Conservation (phyloP, 2,113 vertebrate genomes). For the Glaucomys volans region DNA sequence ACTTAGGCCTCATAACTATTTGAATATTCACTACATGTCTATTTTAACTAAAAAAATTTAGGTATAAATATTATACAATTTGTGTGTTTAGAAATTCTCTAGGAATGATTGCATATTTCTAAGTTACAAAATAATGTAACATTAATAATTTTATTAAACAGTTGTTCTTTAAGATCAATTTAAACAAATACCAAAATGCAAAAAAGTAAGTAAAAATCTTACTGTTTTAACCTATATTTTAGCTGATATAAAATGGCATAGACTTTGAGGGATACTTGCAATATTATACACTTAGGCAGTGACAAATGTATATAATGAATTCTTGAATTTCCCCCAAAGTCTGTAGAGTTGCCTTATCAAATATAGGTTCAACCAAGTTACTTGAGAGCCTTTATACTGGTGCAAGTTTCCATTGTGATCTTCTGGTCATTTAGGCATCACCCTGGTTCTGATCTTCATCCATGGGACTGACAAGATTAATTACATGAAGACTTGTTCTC, state of each 20-base stretch:
- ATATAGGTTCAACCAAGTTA: background rate
- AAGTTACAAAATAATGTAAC: conserved; percentile 15
- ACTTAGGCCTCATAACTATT: background rate
- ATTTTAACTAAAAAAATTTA: conserved; percentile 39
- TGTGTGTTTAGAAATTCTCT: background rate
- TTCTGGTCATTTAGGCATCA: background rate
- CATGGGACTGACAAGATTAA: background rate
- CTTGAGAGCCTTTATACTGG: background rate
- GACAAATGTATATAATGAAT: background rate
- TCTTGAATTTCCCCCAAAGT: background rate
- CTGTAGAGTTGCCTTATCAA: background rate
- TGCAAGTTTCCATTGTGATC: background rate
- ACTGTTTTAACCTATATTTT: background rate
- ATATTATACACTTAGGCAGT: background rate
- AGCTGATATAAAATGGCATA: background rate
- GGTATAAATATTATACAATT: conserved; percentile 1
- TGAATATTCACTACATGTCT: conserved; percentile 15
- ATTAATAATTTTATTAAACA: conserved; percentile 5
- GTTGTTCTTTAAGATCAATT: background rate
- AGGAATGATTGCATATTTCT: background rate
- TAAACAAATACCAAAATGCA: conserved; percentile 45
- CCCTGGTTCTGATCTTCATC: background rate
- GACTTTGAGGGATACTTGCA: background rate
- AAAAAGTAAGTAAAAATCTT: conserved; percentile 14
- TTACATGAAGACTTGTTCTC: background rate